These are phyloP conservation scores for Tympanuchus pallidicinctus DNA, from an alignment of 2,113 vertebrate genomes.

Conservation along the genomic window DNA sequence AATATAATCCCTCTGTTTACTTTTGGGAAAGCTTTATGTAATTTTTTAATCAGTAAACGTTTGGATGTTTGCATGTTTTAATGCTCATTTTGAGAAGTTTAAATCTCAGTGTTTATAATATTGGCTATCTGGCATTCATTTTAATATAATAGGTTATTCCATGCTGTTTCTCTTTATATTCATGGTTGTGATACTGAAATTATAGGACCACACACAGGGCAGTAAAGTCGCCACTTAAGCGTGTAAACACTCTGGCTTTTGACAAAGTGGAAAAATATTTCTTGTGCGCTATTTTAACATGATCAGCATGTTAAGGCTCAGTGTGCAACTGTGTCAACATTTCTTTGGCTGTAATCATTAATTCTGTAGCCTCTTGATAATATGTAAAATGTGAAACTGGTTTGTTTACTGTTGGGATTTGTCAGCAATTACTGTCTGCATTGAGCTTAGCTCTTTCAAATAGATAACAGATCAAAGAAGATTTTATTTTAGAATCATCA, in stretches of 20 bases:
- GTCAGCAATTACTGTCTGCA: conserved; percentile 72
- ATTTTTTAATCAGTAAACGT: background rate
- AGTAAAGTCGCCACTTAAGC: conserved; percentile 83
- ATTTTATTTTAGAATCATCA: conserved; percentile 51
- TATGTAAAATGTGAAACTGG: conserved; percentile 76
- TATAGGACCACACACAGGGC: conserved; percentile 87
- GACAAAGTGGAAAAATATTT: conserved; percentile 85
- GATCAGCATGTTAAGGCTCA: conserved; percentile 83
- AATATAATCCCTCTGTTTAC: background rate
- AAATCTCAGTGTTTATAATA: conserved; percentile 25
- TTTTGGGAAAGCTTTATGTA: background rate
- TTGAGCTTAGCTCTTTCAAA: conserved; percentile 65
- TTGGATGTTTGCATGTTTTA: background rate
- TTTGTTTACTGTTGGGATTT: conserved; percentile 80
- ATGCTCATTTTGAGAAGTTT: conserved; percentile 26
- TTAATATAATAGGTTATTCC: conserved; percentile 78
- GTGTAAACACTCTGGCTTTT: conserved; percentile 87
- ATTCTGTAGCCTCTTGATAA: conserved; percentile 76
- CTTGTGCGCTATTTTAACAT: conserved; percentile 82
- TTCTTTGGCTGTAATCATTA: conserved; percentile 77
- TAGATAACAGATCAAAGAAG: conserved; percentile 72
- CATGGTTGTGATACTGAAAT: conserved; percentile 84
- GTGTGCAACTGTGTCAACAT: conserved; percentile 84
- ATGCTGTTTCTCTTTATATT: conserved; percentile 84
- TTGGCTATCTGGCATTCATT: conserved; percentile 57